Evolutionary conservation across 2,888 invertebrate genomes (phyloP).

Genomic region (Tiliacea citrago): DNA sequence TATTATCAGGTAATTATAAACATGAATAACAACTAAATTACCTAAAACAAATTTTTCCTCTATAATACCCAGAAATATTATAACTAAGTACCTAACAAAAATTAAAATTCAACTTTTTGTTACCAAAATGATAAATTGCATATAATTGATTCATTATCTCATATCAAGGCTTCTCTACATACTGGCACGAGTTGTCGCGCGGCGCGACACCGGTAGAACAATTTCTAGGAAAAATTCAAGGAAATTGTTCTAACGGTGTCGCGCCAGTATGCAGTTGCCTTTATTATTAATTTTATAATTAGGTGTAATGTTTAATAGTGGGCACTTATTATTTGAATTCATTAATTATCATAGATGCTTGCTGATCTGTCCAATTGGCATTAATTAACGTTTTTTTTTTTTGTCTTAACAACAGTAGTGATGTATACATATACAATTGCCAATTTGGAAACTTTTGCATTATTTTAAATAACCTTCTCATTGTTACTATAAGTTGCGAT

Average conservation of each 20-base stretch:
- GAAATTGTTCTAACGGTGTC: too few relatives aligned
- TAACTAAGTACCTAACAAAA: not conserved
- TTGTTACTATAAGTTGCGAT: not conserved
- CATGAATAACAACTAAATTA: not conserved
- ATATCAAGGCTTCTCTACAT: too few relatives aligned
- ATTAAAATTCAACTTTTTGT: not conserved
- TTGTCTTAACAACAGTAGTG: too few relatives aligned
- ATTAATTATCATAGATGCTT: slow-evolving; percentile 31
- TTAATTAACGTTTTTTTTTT: slow-evolving; percentile 23
- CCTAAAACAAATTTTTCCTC: not conserved
- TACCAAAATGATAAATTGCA: slow-evolving; percentile 16
- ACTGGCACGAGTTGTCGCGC: too few relatives aligned
- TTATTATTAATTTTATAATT: too few relatives aligned
- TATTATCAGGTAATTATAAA: slow-evolving; percentile 15
- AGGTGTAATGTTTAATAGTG: slow-evolving; percentile 14
- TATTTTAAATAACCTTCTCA: not conserved
- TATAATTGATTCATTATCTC: slow-evolving; percentile 10
- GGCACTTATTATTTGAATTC: slow-evolving; percentile 23
- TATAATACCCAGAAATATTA: not conserved
- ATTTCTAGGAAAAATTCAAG: too few relatives aligned
- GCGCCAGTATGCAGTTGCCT: too few relatives aligned
- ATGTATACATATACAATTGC: too few relatives aligned
- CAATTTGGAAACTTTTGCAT: not conserved
- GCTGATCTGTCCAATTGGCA: not conserved
- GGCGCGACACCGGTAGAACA: too few relatives aligned